phyloP scores from a whole-genome alignment of 2,888 invertebrate genomes.

The Poecilobothrus nobilitatus region DNA sequence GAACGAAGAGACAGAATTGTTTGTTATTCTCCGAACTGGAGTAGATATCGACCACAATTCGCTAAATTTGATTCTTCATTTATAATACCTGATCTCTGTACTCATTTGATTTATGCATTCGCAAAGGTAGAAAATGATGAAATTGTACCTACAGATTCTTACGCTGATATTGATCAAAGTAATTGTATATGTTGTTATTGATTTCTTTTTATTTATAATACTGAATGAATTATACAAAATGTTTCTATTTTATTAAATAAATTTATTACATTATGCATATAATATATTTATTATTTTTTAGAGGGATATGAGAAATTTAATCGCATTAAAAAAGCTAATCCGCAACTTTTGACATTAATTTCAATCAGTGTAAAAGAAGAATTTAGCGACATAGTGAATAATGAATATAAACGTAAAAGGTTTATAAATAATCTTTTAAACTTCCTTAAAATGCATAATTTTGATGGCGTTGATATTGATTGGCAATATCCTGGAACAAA shows the following conservation, averaged over 20 bases:
- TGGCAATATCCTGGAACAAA: background rate
- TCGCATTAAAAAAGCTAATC: background rate
- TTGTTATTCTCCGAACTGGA: background rate
- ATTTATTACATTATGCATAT: no score
- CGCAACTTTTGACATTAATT: background rate
- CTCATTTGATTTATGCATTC: conserved; percentile 1
- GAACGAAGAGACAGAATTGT: background rate
- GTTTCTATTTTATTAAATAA: no score
- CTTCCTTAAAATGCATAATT: background rate
- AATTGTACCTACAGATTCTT: background rate
- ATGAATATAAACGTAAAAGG: background rate
- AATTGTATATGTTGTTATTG: no score
- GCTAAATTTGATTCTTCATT: background rate
- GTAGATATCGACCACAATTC: background rate
- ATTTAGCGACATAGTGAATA: background rate
- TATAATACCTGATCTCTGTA: background rate
- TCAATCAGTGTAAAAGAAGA: background rate
- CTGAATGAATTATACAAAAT: no score
- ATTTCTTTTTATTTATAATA: no score
- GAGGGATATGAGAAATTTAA: background rate
- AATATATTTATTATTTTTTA: no score
- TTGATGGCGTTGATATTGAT: background rate
- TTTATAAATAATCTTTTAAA: background rate
- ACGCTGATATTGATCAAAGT: background rate
- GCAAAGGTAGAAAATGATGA: background rate